Base-by-base conservation (phyloP, 2,797 vertebrate species). In the Dendrocincla tyrannina region DNA sequence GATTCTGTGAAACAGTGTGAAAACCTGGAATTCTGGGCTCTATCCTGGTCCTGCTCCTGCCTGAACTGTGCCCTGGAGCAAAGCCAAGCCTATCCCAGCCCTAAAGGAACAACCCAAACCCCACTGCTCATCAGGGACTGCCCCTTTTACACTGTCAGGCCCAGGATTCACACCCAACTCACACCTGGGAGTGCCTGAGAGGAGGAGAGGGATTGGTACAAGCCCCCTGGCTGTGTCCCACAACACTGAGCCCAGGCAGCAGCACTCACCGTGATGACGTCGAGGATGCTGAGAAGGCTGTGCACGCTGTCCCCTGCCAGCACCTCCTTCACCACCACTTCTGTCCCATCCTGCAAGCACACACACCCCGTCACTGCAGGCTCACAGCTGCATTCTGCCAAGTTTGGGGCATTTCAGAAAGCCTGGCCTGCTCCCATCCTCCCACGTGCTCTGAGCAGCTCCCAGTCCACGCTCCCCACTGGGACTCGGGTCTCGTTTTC, bases 241-340 rank as follows among this genome's bases (percentile, higher is more conserved):
- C 50, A 27, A 32, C 1, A 20, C 2, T 11, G 20, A 9, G 46
- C 46, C 23, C 22, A 5, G 7, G 4, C 56, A 73, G 88, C 75
- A 55, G 63, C 32, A 97, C 98, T 94, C 97, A 99, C 99, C 2
- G 99, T 99, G 97, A 99, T 99, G 85, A 98, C 98, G 18, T 99
- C 99, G 9, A 99, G 97, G 84, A 99, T 99, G 94, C 99, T 99
- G 93, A 99, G 99, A 42, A 99, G 98, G 94, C 99, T 99, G 97
- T 99, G 99, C 42, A 99, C 98, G 1, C 99, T 99, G 98, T 99
- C 99, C 79, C 99, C 99, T 6, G 99, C 97, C 77, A 98, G 95
- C 60, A 99, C 99, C 18, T 99, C 99, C 96, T 99, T 99, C 55
- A 99, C 99, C 58, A 98, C 98, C 59, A 98, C 97, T 20, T 99